Evolutionary conservation across 2,888 invertebrate genomes (phyloP).

Genomic region (Homarus gammarus): DNA sequence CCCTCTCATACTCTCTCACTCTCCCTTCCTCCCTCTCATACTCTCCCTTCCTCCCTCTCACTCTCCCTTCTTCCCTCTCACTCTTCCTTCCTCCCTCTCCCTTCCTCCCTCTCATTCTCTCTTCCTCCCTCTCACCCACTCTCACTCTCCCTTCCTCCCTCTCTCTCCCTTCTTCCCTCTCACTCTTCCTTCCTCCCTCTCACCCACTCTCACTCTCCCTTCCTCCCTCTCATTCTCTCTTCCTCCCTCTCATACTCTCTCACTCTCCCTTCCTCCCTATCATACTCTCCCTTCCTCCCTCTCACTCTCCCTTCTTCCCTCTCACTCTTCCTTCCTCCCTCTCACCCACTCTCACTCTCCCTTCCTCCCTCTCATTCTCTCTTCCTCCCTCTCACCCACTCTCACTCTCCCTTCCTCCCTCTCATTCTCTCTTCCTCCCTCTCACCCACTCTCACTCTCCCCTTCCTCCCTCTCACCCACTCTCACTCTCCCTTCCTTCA

Average conservation of each 20-base stretch:
- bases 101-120: too few species aligned
- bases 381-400: neutral
- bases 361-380: neutral
- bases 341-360: constrained; percentile 6
- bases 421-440: neutral
- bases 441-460: neutral
- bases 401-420: constrained; percentile 17
- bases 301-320: neutral
- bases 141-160: neutral
- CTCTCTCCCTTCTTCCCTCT: neutral
- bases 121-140: neutral
- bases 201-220: neutral
- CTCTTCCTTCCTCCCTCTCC: too few species aligned
- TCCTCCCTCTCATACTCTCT: constrained; percentile 3
- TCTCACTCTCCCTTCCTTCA: neutral
- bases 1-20: too few species aligned
- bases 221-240: constrained; percentile 13
- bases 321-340: neutral
- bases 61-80: too few species aligned
- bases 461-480: neutral
- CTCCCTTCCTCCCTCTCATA: too few species aligned
- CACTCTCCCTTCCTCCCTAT: neutral
- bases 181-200: neutral
- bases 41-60: too few species aligned
- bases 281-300: constrained; percentile 6